These are phyloP conservation scores for Petrocephalus sullivani DNA, from an alignment of 2,797 vertebrate species.

Conservation along the genomic window DNA sequence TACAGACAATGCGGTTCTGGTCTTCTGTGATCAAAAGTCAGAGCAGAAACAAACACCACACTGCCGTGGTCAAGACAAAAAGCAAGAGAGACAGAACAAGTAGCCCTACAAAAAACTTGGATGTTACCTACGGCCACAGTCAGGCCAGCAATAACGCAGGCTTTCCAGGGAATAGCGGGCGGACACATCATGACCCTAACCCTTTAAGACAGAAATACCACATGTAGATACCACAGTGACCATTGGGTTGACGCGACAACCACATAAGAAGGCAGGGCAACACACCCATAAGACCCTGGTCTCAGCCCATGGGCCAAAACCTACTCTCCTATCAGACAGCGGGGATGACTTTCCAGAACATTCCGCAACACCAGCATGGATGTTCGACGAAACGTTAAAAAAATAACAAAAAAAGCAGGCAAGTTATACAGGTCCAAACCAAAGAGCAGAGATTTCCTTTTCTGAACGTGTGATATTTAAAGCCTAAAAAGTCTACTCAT, in stretches of 20 bases:
- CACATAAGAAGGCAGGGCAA: neutral
- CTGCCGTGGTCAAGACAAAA: neutral
- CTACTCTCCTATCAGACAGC: neutral
- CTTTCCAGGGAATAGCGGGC: neutral
- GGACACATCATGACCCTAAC: neutral
- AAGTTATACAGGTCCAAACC: neutral
- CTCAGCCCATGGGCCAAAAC: neutral
- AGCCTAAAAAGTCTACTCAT: neutral
- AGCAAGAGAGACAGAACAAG: neutral
- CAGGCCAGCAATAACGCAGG: neutral
- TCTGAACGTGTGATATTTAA: neutral
- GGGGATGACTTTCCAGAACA: neutral
- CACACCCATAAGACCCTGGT: neutral
- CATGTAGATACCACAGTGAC: neutral
- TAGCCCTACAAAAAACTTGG: neutral
- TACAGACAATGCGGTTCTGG: neutral
- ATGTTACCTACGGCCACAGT: neutral
- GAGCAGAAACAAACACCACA: neutral
- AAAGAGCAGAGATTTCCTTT: neutral
- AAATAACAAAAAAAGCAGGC: neutral
- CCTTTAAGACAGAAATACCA: neutral
- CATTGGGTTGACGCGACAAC: neutral
- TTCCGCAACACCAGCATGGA: neutral
- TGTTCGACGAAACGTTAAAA: neutral
- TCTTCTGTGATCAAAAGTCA: neutral